Percentiles rank a stretch among this genome's conserved stretches.
phyloP scores from a whole-genome alignment of 2,888 invertebrate species.

The Hyalella azteca region DNA sequence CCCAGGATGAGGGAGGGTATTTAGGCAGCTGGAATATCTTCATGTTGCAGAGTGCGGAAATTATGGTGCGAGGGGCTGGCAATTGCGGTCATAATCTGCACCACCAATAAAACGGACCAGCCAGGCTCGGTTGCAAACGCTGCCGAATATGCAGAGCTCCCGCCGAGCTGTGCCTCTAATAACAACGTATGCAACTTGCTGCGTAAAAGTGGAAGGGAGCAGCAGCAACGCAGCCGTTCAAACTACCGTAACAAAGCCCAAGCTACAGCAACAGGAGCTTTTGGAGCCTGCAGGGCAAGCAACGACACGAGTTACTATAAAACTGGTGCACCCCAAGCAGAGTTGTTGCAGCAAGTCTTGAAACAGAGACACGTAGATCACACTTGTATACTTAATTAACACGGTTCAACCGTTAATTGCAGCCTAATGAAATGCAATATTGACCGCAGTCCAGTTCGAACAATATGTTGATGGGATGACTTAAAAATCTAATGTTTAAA shows the following conservation, averaged over 20 bases:
- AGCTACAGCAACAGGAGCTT: background rate
- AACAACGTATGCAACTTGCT: slow-evolving; percentile 4
- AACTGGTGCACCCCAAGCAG: no score
- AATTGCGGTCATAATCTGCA: slow-evolving; percentile 8
- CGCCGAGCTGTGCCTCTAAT: slow-evolving; percentile 6
- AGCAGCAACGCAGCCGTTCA: background rate
- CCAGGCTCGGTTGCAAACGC: background rate
- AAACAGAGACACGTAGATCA: no score
- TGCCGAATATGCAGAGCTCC: background rate
- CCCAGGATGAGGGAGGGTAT: slow-evolving; percentile 2
- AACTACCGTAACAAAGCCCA: no score
- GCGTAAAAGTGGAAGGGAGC: slow-evolving; percentile 1
- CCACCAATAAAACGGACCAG: slow-evolving; percentile 17
- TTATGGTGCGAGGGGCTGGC: slow-evolving; percentile 4
- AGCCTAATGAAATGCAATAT: no score
- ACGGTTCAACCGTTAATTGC: no score
- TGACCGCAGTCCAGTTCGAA: no score
- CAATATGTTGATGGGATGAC: no score
- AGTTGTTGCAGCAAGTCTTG: no score
- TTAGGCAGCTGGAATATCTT: slow-evolving; percentile 34
- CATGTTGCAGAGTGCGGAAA: slow-evolving; percentile 20
- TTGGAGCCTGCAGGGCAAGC: no score
- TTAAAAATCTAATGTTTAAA: no score
- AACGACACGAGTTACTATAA: no score
- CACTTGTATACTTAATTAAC: no score